Evolutionary conservation across 1,140 invertebrate genomes (phyloP).

Genomic region (Conus ventricosus): DNA sequence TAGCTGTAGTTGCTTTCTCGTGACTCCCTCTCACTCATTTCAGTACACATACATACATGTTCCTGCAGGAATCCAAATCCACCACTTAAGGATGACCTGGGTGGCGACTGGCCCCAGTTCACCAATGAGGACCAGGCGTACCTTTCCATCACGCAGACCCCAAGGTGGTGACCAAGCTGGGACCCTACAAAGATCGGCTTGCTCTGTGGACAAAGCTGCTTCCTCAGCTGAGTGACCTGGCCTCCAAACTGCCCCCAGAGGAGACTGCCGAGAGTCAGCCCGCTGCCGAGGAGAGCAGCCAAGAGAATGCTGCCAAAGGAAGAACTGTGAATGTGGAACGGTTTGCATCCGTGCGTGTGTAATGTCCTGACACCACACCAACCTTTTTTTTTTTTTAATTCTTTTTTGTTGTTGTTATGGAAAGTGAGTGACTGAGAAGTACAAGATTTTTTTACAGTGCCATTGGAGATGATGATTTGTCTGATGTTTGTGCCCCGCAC

Average conservation of each 20-base stretch:
- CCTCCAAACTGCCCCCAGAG: not conserved
- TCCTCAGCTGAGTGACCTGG: not conserved
- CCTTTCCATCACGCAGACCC: not conserved
- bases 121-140: not conserved
- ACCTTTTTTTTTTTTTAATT: too few relatives aligned
- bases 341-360: too few relatives aligned
- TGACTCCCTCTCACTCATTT: too few relatives aligned
- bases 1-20: too few relatives aligned
- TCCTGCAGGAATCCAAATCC: slow-evolving; percentile 3
- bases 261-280: not conserved
- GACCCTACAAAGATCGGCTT: not conserved
- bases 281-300: too few relatives aligned
- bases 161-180: not conserved
- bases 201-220: not conserved
- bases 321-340: not conserved
- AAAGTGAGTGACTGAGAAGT: too few relatives aligned
- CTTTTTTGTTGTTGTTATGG: too few relatives aligned
- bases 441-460: too few relatives aligned
- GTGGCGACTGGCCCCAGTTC: slow-evolving; percentile 18
- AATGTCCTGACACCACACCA: too few relatives aligned
- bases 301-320: not conserved
- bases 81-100: not conserved
- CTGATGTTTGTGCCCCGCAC: too few relatives aligned
- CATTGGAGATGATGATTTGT: too few relatives aligned
- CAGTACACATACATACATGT: not conserved